A percentile compares a stretch with the other conserved stretches of the same genome.
phyloP scores from a whole-genome alignment of 2,113 vertebrate species.

The Urocynchramus pylzowi region DNA sequence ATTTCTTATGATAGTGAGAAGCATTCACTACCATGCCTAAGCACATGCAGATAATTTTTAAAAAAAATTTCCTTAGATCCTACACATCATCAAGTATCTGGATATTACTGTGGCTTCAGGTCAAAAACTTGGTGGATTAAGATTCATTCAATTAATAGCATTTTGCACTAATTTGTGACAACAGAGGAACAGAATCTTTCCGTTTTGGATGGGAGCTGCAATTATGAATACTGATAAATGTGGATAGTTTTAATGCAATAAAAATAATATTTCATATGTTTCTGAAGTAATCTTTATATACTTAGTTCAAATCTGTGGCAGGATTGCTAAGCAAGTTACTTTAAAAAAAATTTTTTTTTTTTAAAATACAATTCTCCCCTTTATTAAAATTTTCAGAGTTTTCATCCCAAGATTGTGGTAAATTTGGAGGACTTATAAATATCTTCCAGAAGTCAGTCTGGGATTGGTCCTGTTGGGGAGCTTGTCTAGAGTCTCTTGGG shows the following conservation, averaged over 20 bases:
- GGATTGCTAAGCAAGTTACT: neutral
- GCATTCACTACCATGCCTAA: neutral
- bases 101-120: neutral
- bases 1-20: neutral
- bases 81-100: neutral
- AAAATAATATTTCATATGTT: neutral
- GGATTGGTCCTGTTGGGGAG: neutral
- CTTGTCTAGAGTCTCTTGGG: neutral
- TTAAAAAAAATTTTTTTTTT: neutral
- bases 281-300: neutral
- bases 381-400: neutral
- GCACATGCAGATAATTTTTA: fast-evolving
- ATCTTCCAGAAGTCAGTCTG: neutral
- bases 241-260: neutral
- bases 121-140: neutral
- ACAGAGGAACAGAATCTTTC: neutral
- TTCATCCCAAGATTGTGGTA: fast-evolving
- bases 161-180: neutral
- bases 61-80: neutral
- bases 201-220: neutral
- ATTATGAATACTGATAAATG: neutral
- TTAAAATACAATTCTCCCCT: fast-evolving
- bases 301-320: neutral
- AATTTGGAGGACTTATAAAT: neutral
- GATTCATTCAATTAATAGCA: neutral